Conservation (phyloP, 2,113 vertebrate species). For the Ceyx cyanopectus region DNA sequence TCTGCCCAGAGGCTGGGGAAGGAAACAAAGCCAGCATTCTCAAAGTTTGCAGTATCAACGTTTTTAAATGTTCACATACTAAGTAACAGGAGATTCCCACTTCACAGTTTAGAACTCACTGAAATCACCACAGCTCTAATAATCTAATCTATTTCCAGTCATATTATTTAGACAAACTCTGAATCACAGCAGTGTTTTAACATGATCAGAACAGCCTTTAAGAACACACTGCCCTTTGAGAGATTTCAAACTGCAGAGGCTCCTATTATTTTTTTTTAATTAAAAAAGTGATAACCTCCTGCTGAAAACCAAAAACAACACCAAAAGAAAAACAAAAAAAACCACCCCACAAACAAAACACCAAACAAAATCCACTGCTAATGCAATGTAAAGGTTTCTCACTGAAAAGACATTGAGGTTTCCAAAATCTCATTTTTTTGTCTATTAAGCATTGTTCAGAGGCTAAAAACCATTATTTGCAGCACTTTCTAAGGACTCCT, state of each 20-base stretch:
- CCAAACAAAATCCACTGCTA: neutral
- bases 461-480: neutral
- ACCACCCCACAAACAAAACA: neutral
- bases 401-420: neutral
- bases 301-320: neutral
- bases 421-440: constrained; percentile 17
- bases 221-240: constrained; percentile 10
- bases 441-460: neutral
- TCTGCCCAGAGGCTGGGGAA: neutral
- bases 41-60: neutral
- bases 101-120: neutral
- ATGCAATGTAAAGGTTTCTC: neutral
- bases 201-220: neutral
- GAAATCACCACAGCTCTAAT: too few species aligned
- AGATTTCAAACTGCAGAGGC: neutral
- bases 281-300: neutral
- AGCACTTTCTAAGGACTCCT: neutral
- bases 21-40: constrained; percentile 58
- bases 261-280: neutral
- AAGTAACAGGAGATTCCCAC: constrained; percentile 30
- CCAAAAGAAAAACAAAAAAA: neutral
- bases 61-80: neutral
- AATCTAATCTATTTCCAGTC: neutral
- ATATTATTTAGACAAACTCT: neutral
- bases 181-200: constrained; percentile 44